Evolutionary conservation across 2,888 invertebrate species (phyloP), one percentile per base, ranked within the genome.

Genomic region (Drosophila rellima): DNA sequence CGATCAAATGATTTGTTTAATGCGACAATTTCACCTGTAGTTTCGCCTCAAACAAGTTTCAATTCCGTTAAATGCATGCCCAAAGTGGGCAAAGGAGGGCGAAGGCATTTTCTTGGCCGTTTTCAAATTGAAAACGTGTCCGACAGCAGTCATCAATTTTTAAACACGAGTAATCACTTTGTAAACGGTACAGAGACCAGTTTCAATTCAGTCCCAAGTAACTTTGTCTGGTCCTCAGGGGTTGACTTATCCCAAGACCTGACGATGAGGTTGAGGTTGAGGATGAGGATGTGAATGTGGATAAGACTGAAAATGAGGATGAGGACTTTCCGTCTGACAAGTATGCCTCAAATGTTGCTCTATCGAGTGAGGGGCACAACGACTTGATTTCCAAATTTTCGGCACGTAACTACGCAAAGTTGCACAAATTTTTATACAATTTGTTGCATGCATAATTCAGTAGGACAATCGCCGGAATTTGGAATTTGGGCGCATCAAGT

Each of bases 111-210:
- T 52, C 66, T 51, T 82, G 55, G 71, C 66, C 65, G 62, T 69
- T 74, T 70, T 81, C 70, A 82, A 90, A 90, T 90, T 90, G 90
- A 90, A 90, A 90, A 90, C 90, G 90, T 90, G 90, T 90, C 90
- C 89, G 81, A 89, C 77, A 75, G 79, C 78, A 75, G 71, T 71
- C 88, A 90, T 90, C 91, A 90, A 90, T 90, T 90, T 90, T 90
- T 90, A 90, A 90, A 83, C 79, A 88, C 79, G 75, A 88, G 90
- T 90, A 90, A 90, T 90, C 91, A 90, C 89, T 90, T 90, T 89
- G 89, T 90, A 90, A 90, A 87, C 88, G 90, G 56, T 74, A 37
- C 45, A 54, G 18, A 57, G 63, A 68, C 69, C 61, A 59, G 47
- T 48, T 44, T 55, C 64, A 63, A 39, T 39, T 42, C 45, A 55